Conservation (phyloP, 2,888 invertebrate genomes). For the Synanthedon andrenaeformis region DNA sequence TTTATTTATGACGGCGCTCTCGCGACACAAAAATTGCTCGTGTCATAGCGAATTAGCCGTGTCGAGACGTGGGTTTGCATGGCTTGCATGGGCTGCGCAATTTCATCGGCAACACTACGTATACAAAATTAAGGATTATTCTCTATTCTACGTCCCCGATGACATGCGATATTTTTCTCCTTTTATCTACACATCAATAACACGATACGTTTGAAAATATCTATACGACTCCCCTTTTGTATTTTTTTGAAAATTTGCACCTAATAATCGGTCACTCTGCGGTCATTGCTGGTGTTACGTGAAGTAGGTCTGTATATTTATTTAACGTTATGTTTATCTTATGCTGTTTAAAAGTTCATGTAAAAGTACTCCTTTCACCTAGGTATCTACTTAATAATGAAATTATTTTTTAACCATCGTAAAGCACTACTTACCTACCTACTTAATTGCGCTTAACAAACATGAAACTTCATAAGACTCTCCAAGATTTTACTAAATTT, state of each 20-base stretch:
- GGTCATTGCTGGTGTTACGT: too few relatives aligned
- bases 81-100: conserved; percentile 38
- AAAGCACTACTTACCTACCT: too few relatives aligned
- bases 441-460: too few relatives aligned
- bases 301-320: too few relatives aligned
- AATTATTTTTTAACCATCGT: too few relatives aligned
- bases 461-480: too few relatives aligned
- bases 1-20: conserved; percentile 23
- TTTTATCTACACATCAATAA: conserved; percentile 15
- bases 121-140: conserved; percentile 62
- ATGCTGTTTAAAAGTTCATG: too few relatives aligned
- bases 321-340: too few relatives aligned
- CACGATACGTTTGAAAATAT: not conserved
- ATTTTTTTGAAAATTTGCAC: not conserved
- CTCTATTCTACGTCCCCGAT: conserved; percentile 29
- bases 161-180: conserved; percentile 29
- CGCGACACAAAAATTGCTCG: conserved; percentile 23
- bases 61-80: conserved; percentile 37
- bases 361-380: too few relatives aligned
- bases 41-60: conserved; percentile 32
- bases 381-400: too few relatives aligned
- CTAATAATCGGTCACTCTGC: too few relatives aligned
- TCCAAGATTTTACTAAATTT: too few relatives aligned
- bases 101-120: conserved; percentile 21
- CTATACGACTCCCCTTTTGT: not conserved